A percentile compares a stretch with the other conserved stretches of the same genome.
phyloP scores from a whole-genome alignment of 2,888 invertebrate genomes.

The Tethea ocularis region DNA sequence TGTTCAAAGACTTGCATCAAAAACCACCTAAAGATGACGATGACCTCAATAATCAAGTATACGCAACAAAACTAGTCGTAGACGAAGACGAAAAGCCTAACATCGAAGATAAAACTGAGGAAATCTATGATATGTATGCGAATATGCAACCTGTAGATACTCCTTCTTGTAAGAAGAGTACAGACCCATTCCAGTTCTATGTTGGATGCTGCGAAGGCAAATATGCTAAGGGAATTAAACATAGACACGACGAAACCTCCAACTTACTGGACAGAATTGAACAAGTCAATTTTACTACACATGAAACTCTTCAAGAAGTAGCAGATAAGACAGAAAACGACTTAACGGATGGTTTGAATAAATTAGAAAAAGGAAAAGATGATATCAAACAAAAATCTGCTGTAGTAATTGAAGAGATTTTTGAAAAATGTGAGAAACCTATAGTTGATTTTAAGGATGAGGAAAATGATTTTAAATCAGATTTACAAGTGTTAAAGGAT shows the following conservation, averaged over 20 bases:
- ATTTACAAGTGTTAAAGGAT: slow-evolving; percentile 49
- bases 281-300: slow-evolving; percentile 69
- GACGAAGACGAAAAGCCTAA: slow-evolving; percentile 64
- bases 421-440: slow-evolving; percentile 46
- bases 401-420: slow-evolving; percentile 53
- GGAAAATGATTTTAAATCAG: slow-evolving; percentile 48
- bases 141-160: slow-evolving; percentile 78
- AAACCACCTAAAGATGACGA: slow-evolving; percentile 70
- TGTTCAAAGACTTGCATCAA: slow-evolving; percentile 73
- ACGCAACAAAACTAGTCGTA: slow-evolving; percentile 72
- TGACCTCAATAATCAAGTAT: slow-evolving; percentile 61
- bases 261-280: slow-evolving; percentile 72
- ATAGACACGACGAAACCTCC: slow-evolving; percentile 74
- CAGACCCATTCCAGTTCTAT: slow-evolving; percentile 70
- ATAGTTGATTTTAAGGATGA: slow-evolving; percentile 51
- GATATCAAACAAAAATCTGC: slow-evolving; percentile 59
- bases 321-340: slow-evolving; percentile 54
- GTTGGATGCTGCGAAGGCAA: slow-evolving; percentile 69
- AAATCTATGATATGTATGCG: slow-evolving; percentile 70
- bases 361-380: slow-evolving; percentile 65
- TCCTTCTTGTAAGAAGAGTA: slow-evolving; percentile 52
- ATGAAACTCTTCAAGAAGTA: slow-evolving; percentile 65
- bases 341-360: slow-evolving; percentile 57
- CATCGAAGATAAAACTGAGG: slow-evolving; percentile 53
- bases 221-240: slow-evolving; percentile 63